A percentile compares a stretch with the other conserved stretches of the same genome.
These are phyloP conservation scores for Salvator merianae DNA, from an alignment of 2,113 vertebrate genomes.

Conservation along the genomic window DNA sequence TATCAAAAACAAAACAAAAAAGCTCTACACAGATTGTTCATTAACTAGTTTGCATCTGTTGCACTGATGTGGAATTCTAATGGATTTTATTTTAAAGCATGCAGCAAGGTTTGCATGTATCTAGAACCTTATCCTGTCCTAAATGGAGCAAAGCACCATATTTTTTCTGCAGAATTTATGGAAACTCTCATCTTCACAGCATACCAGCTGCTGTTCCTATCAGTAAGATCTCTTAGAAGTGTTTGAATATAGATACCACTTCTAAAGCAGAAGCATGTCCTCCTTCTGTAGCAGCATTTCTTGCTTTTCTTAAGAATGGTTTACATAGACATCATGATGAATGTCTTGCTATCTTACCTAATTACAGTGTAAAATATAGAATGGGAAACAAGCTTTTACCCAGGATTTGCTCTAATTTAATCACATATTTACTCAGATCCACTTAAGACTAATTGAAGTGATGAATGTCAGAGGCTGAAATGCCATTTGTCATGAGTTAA, in stretches of 20 bases:
- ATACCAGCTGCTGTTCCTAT: background rate
- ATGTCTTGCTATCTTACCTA: slow-evolving; percentile 31
- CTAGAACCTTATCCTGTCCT: background rate
- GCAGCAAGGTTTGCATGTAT: too few species aligned
- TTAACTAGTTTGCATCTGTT: background rate
- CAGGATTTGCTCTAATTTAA: slow-evolving; percentile 41
- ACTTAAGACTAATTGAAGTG: slow-evolving; percentile 63
- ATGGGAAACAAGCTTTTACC: slow-evolving; percentile 41
- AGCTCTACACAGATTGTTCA: too few species aligned
- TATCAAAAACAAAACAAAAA: too few species aligned
- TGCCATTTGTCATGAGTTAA: slow-evolving; percentile 57
- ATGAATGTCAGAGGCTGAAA: slow-evolving; percentile 54
- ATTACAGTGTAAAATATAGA: slow-evolving; percentile 30
- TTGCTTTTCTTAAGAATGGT: background rate
- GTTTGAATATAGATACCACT: background rate
- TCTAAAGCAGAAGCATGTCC: background rate
- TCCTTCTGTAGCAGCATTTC: background rate
- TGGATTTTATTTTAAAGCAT: too few species aligned
- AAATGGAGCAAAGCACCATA: background rate
- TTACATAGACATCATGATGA: slow-evolving; percentile 28
- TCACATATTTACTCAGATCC: slow-evolving; percentile 56
- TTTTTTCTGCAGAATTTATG: background rate
- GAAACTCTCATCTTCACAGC: background rate
- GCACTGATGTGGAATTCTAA: too few species aligned
- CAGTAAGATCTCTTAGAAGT: background rate